Conservation (phyloP, 2,888 invertebrate genomes). For the Drosophila diplacantha region DNA sequence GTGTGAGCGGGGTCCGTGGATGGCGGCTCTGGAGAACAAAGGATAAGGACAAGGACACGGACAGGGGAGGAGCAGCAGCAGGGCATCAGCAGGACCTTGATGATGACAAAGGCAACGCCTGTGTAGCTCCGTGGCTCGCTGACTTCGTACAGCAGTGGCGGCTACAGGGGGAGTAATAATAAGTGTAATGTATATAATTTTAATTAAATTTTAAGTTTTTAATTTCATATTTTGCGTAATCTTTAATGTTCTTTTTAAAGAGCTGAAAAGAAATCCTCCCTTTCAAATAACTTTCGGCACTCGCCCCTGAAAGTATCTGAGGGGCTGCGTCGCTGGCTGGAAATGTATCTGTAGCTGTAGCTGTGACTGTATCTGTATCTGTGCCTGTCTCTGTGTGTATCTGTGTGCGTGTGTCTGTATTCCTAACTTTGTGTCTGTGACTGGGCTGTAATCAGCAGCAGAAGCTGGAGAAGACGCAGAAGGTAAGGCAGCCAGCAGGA, state of each 20-base stretch:
- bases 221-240: background rate
- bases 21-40: conserved; percentile 36
- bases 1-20: conserved; percentile 20
- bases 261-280: background rate
- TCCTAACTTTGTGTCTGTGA: conserved; percentile 21
- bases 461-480: conserved; percentile 32
- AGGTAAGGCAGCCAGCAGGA: conserved; percentile 30
- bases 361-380: conserved; percentile 9
- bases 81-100: conserved; percentile 29
- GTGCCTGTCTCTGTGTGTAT: background rate
- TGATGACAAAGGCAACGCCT: conserved; percentile 43
- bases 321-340: background rate
- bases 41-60: conserved; percentile 18
- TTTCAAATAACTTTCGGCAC: background rate
- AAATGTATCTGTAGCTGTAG: conserved; percentile 1
- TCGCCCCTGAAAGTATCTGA: conserved; percentile 1
- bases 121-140: conserved; percentile 29
- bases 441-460: conserved; percentile 54
- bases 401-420: background rate
- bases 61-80: background rate
- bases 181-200: background rate
- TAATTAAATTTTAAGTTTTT: background rate
- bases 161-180: background rate
- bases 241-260: background rate
- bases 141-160: conserved; percentile 14